Conservation (phyloP, 2,797 vertebrate genomes). For the Anomalospiza imberbis region DNA sequence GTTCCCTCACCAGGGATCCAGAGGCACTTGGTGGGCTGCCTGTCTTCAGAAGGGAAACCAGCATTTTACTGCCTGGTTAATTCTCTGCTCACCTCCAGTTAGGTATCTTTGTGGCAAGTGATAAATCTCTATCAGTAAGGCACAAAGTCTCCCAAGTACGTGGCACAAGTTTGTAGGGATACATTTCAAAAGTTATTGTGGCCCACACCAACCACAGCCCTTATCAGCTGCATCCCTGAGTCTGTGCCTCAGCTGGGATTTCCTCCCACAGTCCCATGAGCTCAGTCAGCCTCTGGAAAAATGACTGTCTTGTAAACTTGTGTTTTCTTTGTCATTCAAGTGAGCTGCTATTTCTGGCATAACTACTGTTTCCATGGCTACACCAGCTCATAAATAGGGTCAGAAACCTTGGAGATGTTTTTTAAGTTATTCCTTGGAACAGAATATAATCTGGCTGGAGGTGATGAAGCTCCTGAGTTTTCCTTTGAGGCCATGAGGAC, state of each 20-base stretch:
- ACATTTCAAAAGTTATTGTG: background rate
- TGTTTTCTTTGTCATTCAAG: conserved; percentile 48
- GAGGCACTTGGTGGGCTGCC: background rate
- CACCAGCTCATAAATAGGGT: conserved; percentile 50
- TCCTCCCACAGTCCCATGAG: conserved; percentile 32
- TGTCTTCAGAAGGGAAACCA: background rate
- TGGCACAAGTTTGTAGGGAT: background rate
- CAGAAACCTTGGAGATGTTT: conserved; percentile 34
- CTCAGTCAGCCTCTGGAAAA: conserved; percentile 27
- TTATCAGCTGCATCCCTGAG: background rate
- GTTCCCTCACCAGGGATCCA: background rate
- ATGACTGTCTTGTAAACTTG: conserved; percentile 43
- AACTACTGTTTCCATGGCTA: conserved; percentile 54
- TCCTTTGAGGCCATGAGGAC: background rate
- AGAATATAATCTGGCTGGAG: background rate
- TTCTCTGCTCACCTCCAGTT: background rate
- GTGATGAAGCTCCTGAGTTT: background rate
- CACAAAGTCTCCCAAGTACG: background rate
- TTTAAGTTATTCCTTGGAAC: background rate
- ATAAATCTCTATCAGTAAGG: background rate
- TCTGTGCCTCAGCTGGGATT: background rate
- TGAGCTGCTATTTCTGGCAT: conserved; percentile 46
- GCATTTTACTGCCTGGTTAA: background rate
- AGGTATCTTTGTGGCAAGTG: background rate
- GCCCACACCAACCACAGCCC: background rate